A percentile compares a stretch with the other conserved stretches of the same genome.
Conservation (phyloP, 2,888 invertebrate species). For the Meloe dianella region DNA sequence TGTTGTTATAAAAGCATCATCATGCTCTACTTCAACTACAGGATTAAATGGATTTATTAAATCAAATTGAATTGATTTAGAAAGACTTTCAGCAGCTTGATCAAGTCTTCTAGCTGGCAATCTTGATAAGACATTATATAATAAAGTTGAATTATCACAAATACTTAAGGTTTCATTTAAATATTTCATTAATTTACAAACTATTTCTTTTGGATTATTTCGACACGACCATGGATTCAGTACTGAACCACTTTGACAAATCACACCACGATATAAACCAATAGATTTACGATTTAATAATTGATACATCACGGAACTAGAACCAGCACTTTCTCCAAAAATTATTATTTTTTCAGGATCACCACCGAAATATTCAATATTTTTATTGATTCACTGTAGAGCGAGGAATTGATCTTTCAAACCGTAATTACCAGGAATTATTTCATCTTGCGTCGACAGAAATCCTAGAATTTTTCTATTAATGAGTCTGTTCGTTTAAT, state of each 20-base stretch:
- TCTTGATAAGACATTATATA: slow-evolving; percentile 25
- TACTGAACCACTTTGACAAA: slow-evolving; percentile 35
- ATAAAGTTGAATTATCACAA: slow-evolving; percentile 21
- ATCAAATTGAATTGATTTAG: neutral
- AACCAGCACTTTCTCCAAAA: slow-evolving; percentile 36
- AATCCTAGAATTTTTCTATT: slow-evolving; percentile 33
- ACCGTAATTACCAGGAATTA: slow-evolving; percentile 38
- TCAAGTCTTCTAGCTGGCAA: slow-evolving; percentile 26
- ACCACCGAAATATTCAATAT: slow-evolving; percentile 35
- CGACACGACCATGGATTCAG: slow-evolving; percentile 32
- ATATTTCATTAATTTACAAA: slow-evolving; percentile 27
- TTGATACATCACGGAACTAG: slow-evolving; percentile 31
- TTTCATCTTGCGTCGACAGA: slow-evolving; percentile 37
- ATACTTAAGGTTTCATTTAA: slow-evolving; percentile 25
- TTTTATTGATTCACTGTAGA: slow-evolving; percentile 28
- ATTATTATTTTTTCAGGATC: slow-evolving; percentile 33
- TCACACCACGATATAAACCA: slow-evolving; percentile 34
- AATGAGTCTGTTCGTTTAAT: too few species aligned
- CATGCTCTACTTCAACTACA: slow-evolving; percentile 16
- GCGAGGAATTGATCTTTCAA: slow-evolving; percentile 33
- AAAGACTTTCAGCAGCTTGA: slow-evolving; percentile 17
- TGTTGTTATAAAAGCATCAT: slow-evolving; percentile 38
- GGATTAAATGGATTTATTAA: slow-evolving; percentile 3
- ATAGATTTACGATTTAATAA: slow-evolving; percentile 24
- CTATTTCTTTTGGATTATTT: slow-evolving; percentile 19